These are phyloP conservation scores for Myrmophylax atrothorax DNA, from an alignment of 2,113 vertebrate genomes.

Conservation along the genomic window DNA sequence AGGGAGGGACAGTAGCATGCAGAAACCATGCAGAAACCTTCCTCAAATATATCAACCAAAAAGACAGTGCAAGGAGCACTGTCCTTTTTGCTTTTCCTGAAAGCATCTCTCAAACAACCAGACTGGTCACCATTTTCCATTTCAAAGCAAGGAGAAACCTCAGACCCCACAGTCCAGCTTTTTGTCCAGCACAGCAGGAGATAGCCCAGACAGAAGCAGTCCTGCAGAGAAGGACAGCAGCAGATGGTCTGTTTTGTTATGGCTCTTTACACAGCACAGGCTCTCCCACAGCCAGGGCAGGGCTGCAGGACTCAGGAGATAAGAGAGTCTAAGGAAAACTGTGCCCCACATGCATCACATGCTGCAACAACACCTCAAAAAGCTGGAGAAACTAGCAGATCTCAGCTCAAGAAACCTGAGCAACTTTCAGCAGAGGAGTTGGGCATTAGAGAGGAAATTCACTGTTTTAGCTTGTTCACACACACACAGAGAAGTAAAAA, in stretches of 20 bases:
- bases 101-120: neutral
- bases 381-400: fast-evolving
- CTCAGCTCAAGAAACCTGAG: neutral
- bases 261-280: fast-evolving
- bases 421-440: neutral
- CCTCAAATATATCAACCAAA: neutral
- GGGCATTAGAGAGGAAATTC: neutral
- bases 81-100: neutral
- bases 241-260: neutral
- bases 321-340: neutral
- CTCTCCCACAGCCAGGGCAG: neutral
- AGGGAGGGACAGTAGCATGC: neutral
- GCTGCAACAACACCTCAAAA: fast-evolving
- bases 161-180: neutral
- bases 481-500: fast-evolving
- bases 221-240: neutral
- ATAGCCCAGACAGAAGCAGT: neutral
- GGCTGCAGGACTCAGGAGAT: neutral
- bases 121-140: neutral
- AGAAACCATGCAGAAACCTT: neutral
- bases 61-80: neutral
- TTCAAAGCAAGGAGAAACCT: neutral
- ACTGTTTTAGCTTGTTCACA: neutral
- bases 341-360: fast-evolving
- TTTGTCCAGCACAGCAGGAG: neutral